Percentiles rank a stretch among this genome's conserved stretches.
These are phyloP conservation scores for Polydrusus pterygomalis DNA, from an alignment of 2,888 invertebrate genomes.

Conservation along the genomic window DNA sequence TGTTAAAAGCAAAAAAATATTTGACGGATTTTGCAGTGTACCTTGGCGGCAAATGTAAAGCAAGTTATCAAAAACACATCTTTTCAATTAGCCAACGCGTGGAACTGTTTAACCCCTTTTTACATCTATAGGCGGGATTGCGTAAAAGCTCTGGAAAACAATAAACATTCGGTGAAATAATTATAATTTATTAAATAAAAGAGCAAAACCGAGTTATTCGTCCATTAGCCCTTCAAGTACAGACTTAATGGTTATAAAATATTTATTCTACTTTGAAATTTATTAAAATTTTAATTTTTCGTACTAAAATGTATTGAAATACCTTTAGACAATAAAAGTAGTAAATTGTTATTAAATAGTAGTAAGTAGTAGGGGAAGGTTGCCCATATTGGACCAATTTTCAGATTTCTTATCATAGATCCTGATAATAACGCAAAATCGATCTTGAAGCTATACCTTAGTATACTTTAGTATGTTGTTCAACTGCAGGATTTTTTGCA, in stretches of 20 bases:
- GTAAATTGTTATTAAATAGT: no score
- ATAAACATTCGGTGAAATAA: conserved; percentile 26
- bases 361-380: no score
- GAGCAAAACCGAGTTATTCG: not conserved
- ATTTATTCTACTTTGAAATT: not conserved
- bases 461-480: no score
- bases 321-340: no score
- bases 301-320: not conserved
- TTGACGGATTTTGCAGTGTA: not conserved
- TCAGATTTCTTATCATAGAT: no score
- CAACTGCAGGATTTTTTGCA: no score
- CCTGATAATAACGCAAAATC: no score
- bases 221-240: not conserved
- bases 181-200: conserved; percentile 14
- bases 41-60: conserved; percentile 8
- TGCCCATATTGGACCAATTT: no score
- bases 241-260: conserved; percentile 1
- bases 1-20: conserved; percentile 6
- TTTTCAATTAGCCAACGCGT: conserved; percentile 39
- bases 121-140: conserved; percentile 9
- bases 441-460: no score
- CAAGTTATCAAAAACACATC: conserved; percentile 35
- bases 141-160: conserved; percentile 38
- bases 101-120: conserved; percentile 37
- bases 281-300: not conserved